Percentiles rank a stretch among this genome's conserved stretches.
phyloP scores from a whole-genome alignment of 2,888 invertebrate genomes.

The Tanypteryx hageni region DNA sequence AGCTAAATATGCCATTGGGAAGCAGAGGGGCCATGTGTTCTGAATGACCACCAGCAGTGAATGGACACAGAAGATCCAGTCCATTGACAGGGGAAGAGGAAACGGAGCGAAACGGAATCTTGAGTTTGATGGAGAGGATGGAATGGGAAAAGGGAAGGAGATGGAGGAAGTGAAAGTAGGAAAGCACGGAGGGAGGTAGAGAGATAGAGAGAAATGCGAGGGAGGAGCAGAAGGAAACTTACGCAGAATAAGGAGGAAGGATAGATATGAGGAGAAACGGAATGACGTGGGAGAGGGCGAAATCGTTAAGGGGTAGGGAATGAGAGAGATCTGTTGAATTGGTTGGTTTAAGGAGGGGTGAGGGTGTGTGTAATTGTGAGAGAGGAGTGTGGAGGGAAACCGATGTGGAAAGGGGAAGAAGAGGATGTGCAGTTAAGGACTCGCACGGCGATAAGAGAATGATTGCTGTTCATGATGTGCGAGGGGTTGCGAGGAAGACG shows the following conservation, averaged over 20 bases:
- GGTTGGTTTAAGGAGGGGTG: not conserved
- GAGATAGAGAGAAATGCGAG: not conserved
- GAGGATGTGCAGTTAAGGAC: constrained; percentile 37
- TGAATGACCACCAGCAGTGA: not conserved
- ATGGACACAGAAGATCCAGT: not conserved
- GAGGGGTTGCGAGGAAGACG: not conserved
- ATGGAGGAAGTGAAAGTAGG: not conserved
- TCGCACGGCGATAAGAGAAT: constrained; percentile 49
- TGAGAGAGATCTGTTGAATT: not conserved
- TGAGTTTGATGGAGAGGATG: not conserved
- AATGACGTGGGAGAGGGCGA: not conserved
- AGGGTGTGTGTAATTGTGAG: not conserved
- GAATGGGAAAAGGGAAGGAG: not conserved
- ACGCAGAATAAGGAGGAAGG: not conserved
- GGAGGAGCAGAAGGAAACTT: not conserved
- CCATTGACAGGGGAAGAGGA: not conserved
- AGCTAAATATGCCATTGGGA: not conserved
- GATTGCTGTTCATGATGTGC: constrained; percentile 43
- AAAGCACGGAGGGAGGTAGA: not conserved
- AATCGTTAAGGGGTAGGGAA: not conserved
- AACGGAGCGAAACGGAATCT: constrained; percentile 8
- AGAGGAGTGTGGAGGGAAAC: not conserved
- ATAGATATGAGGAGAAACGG: not conserved
- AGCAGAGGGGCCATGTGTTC: not conserved
- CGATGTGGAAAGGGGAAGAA: not conserved